Evolutionary conservation across 1,140 invertebrate genomes (phyloP).

Genomic region (Acromyrmex echinatior): DNA sequence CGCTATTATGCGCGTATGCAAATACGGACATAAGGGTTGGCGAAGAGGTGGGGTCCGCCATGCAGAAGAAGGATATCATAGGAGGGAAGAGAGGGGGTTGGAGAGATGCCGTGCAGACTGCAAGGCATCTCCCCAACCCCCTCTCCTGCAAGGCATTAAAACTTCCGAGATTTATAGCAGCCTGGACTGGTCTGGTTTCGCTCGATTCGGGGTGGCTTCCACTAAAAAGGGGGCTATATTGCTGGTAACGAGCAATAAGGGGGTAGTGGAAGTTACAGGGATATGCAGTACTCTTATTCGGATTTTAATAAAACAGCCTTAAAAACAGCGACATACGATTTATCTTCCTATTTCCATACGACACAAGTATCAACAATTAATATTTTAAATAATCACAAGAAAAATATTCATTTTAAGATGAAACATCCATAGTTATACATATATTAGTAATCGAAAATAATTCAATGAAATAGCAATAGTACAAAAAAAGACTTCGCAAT

Average conservation of each 20-base stretch:
- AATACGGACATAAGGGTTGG: slow-evolving; percentile 78
- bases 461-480: neutral
- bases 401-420: neutral
- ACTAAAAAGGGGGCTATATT: slow-evolving; percentile 75
- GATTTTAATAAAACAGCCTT: slow-evolving; percentile 60
- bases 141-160: slow-evolving; percentile 83
- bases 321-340: neutral
- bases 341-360: neutral
- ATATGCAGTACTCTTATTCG: slow-evolving; percentile 59
- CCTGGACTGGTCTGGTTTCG: slow-evolving; percentile 74
- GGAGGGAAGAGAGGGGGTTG: slow-evolving; percentile 46
- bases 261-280: slow-evolving; percentile 60
- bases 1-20: slow-evolving; percentile 86
- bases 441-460: neutral
- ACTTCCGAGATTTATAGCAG: slow-evolving; percentile 86
- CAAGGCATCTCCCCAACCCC: slow-evolving; percentile 72
- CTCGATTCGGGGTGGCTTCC: slow-evolving; percentile 75
- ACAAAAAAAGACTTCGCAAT: neutral
- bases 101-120: slow-evolving; percentile 76
- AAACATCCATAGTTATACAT: no score
- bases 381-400: neutral
- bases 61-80: slow-evolving; percentile 41
- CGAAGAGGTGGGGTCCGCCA: slow-evolving; percentile 50
- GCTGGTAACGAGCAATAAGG: slow-evolving; percentile 74
- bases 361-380: neutral